Evolutionary conservation across 2,797 vertebrate species (phyloP).

Genomic region (Phataginus tetradactyla): DNA sequence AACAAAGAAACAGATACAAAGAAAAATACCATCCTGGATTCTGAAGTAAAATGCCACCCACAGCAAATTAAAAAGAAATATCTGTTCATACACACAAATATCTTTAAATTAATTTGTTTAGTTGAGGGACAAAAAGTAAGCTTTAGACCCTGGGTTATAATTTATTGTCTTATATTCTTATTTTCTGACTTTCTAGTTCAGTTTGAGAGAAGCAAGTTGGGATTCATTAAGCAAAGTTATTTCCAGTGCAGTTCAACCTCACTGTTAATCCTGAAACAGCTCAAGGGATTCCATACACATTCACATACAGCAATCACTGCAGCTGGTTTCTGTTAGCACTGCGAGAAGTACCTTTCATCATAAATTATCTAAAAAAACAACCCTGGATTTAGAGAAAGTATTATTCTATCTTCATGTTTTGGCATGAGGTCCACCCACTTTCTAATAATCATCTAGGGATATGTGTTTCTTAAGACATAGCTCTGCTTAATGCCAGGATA

Average conservation of each 20-base stretch:
- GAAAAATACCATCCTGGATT: not conserved
- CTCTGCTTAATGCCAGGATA: not conserved
- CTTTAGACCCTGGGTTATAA: not conserved
- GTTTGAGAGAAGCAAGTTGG: not conserved
- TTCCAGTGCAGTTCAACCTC: not conserved
- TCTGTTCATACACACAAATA: not conserved
- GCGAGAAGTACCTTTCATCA: conserved; percentile 53
- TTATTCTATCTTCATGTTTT: not conserved
- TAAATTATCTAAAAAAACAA: conserved; percentile 54
- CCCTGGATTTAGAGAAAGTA: conserved; percentile 74
- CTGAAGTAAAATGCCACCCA: not conserved
- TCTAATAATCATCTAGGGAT: not conserved
- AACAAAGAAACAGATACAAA: not conserved
- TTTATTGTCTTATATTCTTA: not conserved
- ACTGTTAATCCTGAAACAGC: not conserved
- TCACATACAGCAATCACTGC: not conserved
- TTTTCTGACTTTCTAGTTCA: conserved; percentile 24
- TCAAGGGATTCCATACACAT: accelerated
- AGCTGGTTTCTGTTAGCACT: conserved; percentile 33
- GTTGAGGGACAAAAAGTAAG: not conserved
- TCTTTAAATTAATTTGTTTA: conserved; percentile 28
- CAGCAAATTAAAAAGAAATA: not conserved
- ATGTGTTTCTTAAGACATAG: not conserved
- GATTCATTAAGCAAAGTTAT: not conserved
- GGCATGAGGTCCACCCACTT: not conserved